phyloP scores from a whole-genome alignment of 2,888 invertebrate species.

The Morpho deidamia region DNA sequence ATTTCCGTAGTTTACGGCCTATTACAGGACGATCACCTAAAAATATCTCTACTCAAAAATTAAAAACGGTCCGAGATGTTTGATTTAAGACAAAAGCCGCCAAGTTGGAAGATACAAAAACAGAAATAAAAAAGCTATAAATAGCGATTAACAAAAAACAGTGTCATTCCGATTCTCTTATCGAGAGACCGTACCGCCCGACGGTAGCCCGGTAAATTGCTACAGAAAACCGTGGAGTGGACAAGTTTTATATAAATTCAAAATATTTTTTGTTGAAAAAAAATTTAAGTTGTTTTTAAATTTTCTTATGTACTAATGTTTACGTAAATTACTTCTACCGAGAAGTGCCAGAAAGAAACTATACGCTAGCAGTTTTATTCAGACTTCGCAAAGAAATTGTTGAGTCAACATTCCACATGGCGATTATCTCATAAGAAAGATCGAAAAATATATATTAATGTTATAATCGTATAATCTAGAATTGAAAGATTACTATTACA shows the following conservation, averaged over 20 bases:
- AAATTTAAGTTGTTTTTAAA: neutral
- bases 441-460: too few species aligned
- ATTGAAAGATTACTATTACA: too few species aligned
- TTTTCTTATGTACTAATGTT: too few species aligned
- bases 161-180: slow-evolving; percentile 72
- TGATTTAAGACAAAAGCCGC: slow-evolving; percentile 62
- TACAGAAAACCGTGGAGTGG: slow-evolving; percentile 41
- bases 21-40: slow-evolving; percentile 17
- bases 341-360: too few species aligned
- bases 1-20: slow-evolving; percentile 13
- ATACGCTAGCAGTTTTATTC: too few species aligned
- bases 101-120: slow-evolving; percentile 40
- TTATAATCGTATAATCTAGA: too few species aligned
- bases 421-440: too few species aligned
- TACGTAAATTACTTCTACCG: too few species aligned
- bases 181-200: slow-evolving; percentile 38
- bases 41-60: slow-evolving; percentile 34
- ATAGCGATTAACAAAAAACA: slow-evolving; percentile 75
- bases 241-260: neutral
- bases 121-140: slow-evolving; percentile 61
- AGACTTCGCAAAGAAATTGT: too few species aligned
- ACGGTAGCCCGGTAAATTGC: slow-evolving; percentile 42
- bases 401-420: too few species aligned
- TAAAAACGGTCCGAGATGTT: slow-evolving; percentile 45
- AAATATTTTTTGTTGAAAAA: neutral